Conservation (phyloP, 2,797 vertebrate genomes). For the Acestrorhynchus altus region DNA sequence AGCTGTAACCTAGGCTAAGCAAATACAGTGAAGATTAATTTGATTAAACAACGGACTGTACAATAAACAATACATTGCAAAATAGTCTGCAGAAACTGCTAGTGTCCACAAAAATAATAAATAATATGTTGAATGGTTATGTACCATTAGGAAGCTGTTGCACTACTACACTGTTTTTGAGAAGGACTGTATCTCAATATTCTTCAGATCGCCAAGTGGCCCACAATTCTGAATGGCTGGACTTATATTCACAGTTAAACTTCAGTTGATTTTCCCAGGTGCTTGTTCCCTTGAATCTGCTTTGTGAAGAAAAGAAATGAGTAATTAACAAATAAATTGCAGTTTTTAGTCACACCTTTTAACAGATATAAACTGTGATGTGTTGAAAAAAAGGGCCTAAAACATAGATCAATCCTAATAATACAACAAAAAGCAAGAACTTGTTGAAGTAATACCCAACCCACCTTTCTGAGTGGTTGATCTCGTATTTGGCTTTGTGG, state of each 20-base stretch:
- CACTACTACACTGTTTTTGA: slow-evolving; percentile 15
- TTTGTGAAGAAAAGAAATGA: slow-evolving; percentile 23
- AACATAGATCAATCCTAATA: no score
- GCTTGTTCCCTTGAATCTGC: slow-evolving; percentile 62
- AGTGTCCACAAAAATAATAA: slow-evolving; percentile 34
- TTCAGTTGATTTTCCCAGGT: slow-evolving; percentile 75
- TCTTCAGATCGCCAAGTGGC: neutral
- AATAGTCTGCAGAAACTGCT: neutral
- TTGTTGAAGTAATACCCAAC: neutral
- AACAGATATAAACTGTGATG: neutral
- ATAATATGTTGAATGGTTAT: slow-evolving; percentile 9
- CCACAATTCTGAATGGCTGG: no score
- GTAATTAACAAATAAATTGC: no score
- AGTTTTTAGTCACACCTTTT: no score
- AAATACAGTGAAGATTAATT: neutral
- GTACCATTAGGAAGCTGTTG: neutral
- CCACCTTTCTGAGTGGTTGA: slow-evolving; percentile 64
- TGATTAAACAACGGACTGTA: slow-evolving; percentile 4
- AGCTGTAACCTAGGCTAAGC: neutral
- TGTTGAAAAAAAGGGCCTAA: neutral
- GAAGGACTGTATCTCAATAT: neutral
- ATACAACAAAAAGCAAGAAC: neutral
- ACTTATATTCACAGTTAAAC: slow-evolving; percentile 66
- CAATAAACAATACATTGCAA: slow-evolving; percentile 2
- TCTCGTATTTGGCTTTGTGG: slow-evolving; percentile 52